A percentile compares a stretch with the other conserved stretches of the same genome.
These are phyloP conservation scores for Hycleus phaleratus DNA, from an alignment of 1,140 invertebrate species.

Conservation along the genomic window DNA sequence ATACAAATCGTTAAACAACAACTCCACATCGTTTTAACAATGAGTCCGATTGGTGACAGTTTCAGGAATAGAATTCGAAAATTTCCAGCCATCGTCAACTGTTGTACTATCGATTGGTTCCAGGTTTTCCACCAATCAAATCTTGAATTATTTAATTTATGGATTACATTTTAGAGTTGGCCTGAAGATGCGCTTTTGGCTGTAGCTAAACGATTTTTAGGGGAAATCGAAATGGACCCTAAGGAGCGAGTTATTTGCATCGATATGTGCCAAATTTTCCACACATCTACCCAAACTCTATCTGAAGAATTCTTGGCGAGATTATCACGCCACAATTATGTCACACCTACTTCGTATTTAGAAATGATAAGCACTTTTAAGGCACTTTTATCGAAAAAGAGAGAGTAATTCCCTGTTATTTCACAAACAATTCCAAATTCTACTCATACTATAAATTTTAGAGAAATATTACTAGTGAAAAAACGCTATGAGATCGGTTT, in stretches of 20 bases:
- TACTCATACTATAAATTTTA: conserved; percentile 29
- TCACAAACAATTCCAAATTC: neutral
- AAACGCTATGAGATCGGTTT: conserved; percentile 78
- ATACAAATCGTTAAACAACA: conserved; percentile 84
- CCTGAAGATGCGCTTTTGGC: conserved; percentile 87
- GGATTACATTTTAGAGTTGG: conserved; percentile 61
- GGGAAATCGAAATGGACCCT: conserved; percentile 73
- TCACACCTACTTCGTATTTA: conserved; percentile 90
- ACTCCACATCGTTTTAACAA: conserved; percentile 84
- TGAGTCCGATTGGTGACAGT: conserved; percentile 84
- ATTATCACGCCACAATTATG: conserved; percentile 74
- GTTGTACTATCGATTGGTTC: conserved; percentile 97
- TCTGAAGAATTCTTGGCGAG: conserved; percentile 66
- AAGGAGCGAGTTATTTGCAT: conserved; percentile 64
- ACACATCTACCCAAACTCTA: conserved; percentile 72
- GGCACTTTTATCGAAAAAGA: conserved; percentile 70
- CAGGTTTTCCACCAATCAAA: conserved; percentile 48
- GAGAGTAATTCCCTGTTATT: conserved; percentile 43
- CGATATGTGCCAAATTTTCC: conserved; percentile 86
- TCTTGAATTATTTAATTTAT: neutral
- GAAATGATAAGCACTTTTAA: conserved; percentile 90
- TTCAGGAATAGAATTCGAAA: conserved; percentile 83
- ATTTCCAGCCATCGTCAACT: conserved; percentile 92
- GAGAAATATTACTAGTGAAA: conserved; percentile 55
- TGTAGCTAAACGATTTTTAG: conserved; percentile 81